Evolutionary conservation across 1,140 invertebrate genomes (phyloP).

Genomic region (Potamilus streckersoni): DNA sequence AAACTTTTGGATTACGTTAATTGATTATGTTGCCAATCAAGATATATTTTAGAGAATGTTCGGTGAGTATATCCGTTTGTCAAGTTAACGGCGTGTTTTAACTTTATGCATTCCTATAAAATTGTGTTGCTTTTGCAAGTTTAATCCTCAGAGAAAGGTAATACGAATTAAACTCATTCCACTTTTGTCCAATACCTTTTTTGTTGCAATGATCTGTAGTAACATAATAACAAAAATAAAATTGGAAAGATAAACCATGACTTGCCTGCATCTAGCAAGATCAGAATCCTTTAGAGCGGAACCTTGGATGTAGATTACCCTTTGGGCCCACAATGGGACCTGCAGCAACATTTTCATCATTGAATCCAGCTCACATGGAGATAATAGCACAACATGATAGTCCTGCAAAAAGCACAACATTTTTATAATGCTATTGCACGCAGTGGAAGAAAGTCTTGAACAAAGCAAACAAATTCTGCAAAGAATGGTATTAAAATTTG

Average conservation of each 20-base stretch:
- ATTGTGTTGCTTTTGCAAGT: no score
- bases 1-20: no score
- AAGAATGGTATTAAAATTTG: background rate
- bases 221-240: background rate
- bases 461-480: background rate
- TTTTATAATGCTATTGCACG: background rate
- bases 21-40: no score
- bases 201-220: no score
- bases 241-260: background rate
- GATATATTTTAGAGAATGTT: no score
- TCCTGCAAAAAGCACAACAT: conserved; percentile 74
- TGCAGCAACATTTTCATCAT: conserved; percentile 98
- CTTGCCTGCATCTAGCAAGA: conserved; percentile 81
- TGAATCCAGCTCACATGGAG: conserved; percentile 96
- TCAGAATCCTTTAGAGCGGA: conserved; percentile 95
- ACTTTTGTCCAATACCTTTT: no score
- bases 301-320: conserved; percentile 97
- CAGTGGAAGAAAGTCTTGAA: background rate
- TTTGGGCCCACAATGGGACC: conserved; percentile 97
- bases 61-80: no score
- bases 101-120: no score
- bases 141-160: no score
- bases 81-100: no score
- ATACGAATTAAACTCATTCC: no score
- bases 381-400: conserved; percentile 95